Evolutionary conservation across 2,797 vertebrate species (phyloP).

Genomic region (Taenioides sp.): DNA sequence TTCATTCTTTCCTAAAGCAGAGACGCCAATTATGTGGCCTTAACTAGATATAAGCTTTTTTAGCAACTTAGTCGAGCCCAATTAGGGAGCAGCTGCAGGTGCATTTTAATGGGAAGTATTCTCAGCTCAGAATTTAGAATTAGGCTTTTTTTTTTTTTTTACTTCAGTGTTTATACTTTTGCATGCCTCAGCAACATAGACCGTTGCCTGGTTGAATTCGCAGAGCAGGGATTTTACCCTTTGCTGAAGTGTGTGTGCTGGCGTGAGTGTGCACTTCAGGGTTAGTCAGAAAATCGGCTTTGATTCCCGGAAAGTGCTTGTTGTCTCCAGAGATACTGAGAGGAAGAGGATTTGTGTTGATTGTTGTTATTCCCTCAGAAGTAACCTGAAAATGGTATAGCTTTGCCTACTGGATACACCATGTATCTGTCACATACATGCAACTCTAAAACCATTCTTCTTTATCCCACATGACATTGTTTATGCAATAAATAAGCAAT

Average conservation of each 20-base stretch:
- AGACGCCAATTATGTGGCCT: slow-evolving; percentile 73
- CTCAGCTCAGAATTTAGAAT: slow-evolving; percentile 25
- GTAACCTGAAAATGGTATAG: slow-evolving; percentile 55
- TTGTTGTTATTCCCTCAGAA: slow-evolving; percentile 50
- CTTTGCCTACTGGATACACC: slow-evolving; percentile 25
- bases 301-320: slow-evolving; percentile 49
- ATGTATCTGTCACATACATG: not conserved
- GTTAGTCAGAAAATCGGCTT: slow-evolving; percentile 54
- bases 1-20: slow-evolving; percentile 73
- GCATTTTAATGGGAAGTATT: slow-evolving; percentile 63
- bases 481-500: too few species aligned
- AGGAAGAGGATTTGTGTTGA: slow-evolving; percentile 32
- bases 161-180: slow-evolving; percentile 37
- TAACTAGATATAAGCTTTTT: slow-evolving; percentile 72
- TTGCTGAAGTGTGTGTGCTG: not conserved
- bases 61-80: slow-evolving; percentile 62
- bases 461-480: too few species aligned
- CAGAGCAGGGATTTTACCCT: slow-evolving; percentile 27
- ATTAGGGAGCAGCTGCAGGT: slow-evolving; percentile 74
- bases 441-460: not conserved
- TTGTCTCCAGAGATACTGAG: slow-evolving; percentile 32
- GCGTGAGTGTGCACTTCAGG: slow-evolving; percentile 20
- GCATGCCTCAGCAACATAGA: slow-evolving; percentile 52
- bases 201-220: slow-evolving; percentile 50
- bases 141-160: slow-evolving; percentile 8